Percentiles rank a stretch among this genome's conserved stretches.
Conservation (phyloP, 35 echinoderm and acorn worm species). For the Diadema setosum region DNA sequence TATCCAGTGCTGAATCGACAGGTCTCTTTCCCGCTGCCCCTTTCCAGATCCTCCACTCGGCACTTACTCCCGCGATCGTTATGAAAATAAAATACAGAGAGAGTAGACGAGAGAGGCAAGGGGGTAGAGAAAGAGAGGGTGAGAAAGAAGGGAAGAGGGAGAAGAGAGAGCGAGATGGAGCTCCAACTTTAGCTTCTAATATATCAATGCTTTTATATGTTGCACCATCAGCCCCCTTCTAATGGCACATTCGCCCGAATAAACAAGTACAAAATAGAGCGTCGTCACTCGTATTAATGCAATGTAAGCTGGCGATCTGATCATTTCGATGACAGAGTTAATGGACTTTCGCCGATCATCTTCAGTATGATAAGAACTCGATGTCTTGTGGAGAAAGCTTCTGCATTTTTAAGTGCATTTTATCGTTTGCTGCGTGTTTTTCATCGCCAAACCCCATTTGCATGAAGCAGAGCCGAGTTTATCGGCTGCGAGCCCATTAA, state of each 20-base stretch:
- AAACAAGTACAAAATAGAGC: neutral
- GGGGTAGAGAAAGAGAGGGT: too few species aligned
- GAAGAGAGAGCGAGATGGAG: too few species aligned
- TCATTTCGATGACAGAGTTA: constrained; percentile 28
- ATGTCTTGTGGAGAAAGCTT: too few species aligned
- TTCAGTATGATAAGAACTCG: neutral
- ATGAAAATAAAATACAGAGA: constrained; percentile 1
- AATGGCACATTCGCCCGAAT: neutral
- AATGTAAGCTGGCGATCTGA: constrained; percentile 26
- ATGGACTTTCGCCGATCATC: neutral
- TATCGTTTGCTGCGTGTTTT: too few species aligned
- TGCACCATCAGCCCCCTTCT: neutral
- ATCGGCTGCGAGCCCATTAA: too few species aligned
- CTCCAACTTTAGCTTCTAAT: neutral
- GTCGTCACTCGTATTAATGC: neutral
- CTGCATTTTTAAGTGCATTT: too few species aligned
- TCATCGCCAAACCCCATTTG: neutral
- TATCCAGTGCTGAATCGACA: neutral
- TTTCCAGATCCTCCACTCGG: neutral
- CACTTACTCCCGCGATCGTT: neutral
- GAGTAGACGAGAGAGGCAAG: too few species aligned
- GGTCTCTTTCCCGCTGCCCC: neutral
- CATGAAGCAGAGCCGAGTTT: too few species aligned
- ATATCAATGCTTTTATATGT: neutral
- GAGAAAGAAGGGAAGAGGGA: too few species aligned